Percentiles rank a stretch among this genome's conserved stretches.
Evolutionary conservation across 2,888 invertebrate genomes (phyloP).

Genomic region (Meandrusa payeni): DNA sequence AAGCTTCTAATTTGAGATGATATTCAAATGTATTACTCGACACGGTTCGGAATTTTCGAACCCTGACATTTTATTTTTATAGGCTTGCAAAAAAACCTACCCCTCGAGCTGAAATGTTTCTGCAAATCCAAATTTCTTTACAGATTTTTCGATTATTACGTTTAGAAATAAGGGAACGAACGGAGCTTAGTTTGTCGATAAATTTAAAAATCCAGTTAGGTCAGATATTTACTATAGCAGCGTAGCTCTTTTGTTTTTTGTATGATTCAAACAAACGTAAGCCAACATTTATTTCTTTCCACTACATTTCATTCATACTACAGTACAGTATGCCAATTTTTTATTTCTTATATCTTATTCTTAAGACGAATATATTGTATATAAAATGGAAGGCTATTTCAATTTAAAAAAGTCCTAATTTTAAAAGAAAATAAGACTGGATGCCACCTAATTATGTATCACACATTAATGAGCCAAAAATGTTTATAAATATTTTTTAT

Average conservation of each 20-base stretch:
- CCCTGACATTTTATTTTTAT: slow-evolving; percentile 3
- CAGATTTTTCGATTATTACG: slow-evolving; percentile 3
- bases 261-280: not conserved
- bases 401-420: too few species aligned
- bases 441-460: too few species aligned
- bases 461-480: too few species aligned
- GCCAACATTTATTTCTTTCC: slow-evolving; percentile 1
- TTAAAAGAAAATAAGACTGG: too few species aligned
- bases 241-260: not conserved
- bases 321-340: not conserved
- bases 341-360: too few species aligned
- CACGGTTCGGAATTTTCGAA: not conserved
- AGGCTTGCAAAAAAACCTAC: not conserved
- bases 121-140: slow-evolving; percentile 6
- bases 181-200: slow-evolving; percentile 1
- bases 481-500: too few species aligned
- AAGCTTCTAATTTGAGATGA: not conserved
- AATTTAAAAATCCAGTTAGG: not conserved
- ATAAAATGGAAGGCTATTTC: too few species aligned
- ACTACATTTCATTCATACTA: not conserved
- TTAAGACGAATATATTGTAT: too few species aligned
- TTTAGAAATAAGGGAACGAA: not conserved
- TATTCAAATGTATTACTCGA: not conserved
- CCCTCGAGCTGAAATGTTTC: not conserved
- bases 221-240: not conserved